These are phyloP conservation scores for Cherax quadricarinatus DNA, from an alignment of 1,140 invertebrate genomes.

Conservation along the genomic window DNA sequence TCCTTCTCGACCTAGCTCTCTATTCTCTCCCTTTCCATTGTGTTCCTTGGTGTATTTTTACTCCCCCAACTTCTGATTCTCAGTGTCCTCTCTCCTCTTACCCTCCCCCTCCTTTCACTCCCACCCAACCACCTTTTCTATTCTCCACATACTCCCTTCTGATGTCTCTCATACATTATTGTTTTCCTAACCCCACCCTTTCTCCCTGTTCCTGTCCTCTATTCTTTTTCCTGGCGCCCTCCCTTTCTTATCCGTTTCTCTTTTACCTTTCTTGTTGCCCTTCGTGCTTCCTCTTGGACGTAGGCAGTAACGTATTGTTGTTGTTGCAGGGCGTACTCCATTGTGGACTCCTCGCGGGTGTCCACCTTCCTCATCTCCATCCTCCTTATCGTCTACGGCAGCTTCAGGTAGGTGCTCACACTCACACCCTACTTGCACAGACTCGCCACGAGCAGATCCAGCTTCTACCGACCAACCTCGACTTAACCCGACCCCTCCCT, in stretches of 20 bases:
- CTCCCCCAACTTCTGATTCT: not conserved
- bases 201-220: not conserved
- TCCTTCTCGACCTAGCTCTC: not conserved
- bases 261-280: not conserved
- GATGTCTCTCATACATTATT: too few relatives aligned
- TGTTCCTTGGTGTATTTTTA: not conserved
- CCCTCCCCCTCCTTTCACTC: too few relatives aligned
- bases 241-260: not conserved
- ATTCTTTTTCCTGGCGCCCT: not conserved
- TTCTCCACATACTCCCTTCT: too few relatives aligned
- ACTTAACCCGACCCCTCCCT: not conserved
- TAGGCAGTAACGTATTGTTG: not conserved
- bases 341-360: constrained; percentile 97
- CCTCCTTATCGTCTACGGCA: constrained; percentile 97
- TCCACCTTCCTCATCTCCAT: constrained; percentile 98
- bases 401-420: constrained; percentile 81
- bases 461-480: too few relatives aligned
- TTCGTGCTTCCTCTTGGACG: not conserved
- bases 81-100: not conserved
- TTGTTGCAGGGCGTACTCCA: constrained; percentile 88
- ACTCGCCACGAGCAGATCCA: too few relatives aligned
- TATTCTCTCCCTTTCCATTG: not conserved
- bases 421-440: too few relatives aligned
- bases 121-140: too few relatives aligned
- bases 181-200: not conserved